Evolutionary conservation across 2,797 vertebrate species (phyloP), one percentile per base, ranked within the genome.

Genomic region (Simalia tracyae): DNA sequence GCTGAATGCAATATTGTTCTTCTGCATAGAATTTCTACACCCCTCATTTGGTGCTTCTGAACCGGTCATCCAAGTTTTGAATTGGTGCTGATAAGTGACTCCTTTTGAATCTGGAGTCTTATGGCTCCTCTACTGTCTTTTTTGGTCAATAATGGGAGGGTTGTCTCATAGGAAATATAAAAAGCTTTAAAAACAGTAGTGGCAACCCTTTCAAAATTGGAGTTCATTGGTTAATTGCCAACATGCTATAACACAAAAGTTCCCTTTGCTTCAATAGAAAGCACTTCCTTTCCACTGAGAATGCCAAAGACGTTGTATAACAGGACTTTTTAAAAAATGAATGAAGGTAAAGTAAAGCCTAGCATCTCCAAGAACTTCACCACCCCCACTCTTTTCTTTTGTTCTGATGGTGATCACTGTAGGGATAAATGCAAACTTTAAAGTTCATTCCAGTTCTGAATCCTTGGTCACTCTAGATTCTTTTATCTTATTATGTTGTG

Each of bases 191-290:
- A 94, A 95, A 89, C 68, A 61, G 8, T 63, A 93, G 92, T 84
- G 60, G 91, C 94, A 95, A 86, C 87, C 72, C 9, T 72, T 91
- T 95, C 88, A 68, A 92, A 87, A 84, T 0, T 66, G 68, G 60
- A 93, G 66, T 31, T 93, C 92, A 92, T 90, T 95, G 92, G 92
- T 93, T 91, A 59, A 94, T 92, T 95, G 76, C 92, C 84, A 91
- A 90, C 91, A 60, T 92, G 22, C 93, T 89, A 85, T 60, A 89
- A 91, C 92, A 81, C 50, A 61, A 84, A 15, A 28, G 66, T 57
- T 26, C 93, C 88, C 10, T 94, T 88, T 91, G 28, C 85, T 84
- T 90, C 68, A 31, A 63, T 84, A 88, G 85, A 84, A 91, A n/a
- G 31, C 36, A 31, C 9, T 9, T 42, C 87, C 91, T 17, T 4